Base-by-base conservation (phyloP, 2,113 vertebrate genomes). In the Sylvilagus bachmani region DNA sequence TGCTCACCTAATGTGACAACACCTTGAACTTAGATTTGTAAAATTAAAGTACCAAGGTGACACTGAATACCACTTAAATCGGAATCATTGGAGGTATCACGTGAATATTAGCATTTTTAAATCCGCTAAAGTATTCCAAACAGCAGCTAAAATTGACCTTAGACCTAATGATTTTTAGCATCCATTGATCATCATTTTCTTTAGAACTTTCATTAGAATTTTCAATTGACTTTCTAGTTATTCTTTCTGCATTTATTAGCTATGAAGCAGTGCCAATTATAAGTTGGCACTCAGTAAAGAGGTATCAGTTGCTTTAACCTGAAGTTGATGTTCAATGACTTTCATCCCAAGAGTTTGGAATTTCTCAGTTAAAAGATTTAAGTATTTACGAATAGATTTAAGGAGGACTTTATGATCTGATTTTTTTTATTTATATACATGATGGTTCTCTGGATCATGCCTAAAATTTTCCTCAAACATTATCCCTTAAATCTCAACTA, bases 351-450 rank as follows among this genome's bases (percentile, higher is more conserved):
- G 66, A 9, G 55, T 69, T 77, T 85, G 55, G n/a, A 89, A 79
- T 84, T 94, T 78, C 58, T 87, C 66, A 36, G 70, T 77, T 69
- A 79, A 74, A 87, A 92, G 6, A 89, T 33, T 81, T 75, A 77
- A 85, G 25, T 70, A 81, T 81, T 94, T 92, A 81, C 31, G 92
- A 84, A 73, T 94, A 33, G n/a, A 93, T 77, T 92, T 89, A 83
- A 90, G 58, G 51, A 73, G 31, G 31, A 94, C 67, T 74, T 86
- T 91, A n/a, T 95, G 67, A 81, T 82, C 64, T 95, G 67, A 81
- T 82, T 62, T 95, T 96, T 61, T 55, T 58, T 94, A 95, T 55
- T 58, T 94, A 95, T 87, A 64, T 70, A 95, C 16, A 85, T 69
- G 25, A 83, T 67, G 91, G 29, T 10, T 77, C 51, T 82, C 49